Conservation (phyloP, 2,113 vertebrate species). For the Pithys albifrons region DNA sequence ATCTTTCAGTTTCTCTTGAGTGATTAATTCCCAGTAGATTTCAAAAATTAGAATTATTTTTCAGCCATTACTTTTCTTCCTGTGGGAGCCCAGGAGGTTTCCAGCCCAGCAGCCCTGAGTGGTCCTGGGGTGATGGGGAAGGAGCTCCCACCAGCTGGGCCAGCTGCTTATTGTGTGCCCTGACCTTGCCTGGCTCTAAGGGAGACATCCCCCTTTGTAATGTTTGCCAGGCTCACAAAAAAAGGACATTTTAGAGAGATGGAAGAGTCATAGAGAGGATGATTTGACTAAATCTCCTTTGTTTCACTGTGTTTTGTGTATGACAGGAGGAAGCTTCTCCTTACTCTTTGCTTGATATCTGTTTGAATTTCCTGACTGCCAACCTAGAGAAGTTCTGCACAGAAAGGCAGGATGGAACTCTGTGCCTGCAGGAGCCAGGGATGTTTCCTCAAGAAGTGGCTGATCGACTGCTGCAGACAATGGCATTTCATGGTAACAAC, state of each 20-base stretch:
- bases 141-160: not conserved
- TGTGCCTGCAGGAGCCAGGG: conserved; percentile 90
- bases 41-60: not conserved
- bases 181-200: not conserved
- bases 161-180: not conserved
- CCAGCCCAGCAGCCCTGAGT: not conserved
- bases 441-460: conserved; percentile 97
- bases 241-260: not conserved
- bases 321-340: conserved; percentile 91
- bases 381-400: conserved; percentile 92
- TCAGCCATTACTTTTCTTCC: not conserved
- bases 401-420: conserved; percentile 90
- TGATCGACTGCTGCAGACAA: conserved; percentile 92
- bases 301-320: not conserved
- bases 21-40: not conserved
- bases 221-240: not conserved
- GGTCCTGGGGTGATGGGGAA: not conserved
- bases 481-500: conserved; percentile 91
- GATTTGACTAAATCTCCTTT: not conserved
- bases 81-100: not conserved
- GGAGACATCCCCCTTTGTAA: not conserved
- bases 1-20: not conserved
- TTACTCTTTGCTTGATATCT: conserved; percentile 90
- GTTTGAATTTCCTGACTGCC: conserved; percentile 90
- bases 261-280: not conserved